phyloP scores from a whole-genome alignment of 2,888 invertebrate genomes.

The Rhodophaea formosa region DNA sequence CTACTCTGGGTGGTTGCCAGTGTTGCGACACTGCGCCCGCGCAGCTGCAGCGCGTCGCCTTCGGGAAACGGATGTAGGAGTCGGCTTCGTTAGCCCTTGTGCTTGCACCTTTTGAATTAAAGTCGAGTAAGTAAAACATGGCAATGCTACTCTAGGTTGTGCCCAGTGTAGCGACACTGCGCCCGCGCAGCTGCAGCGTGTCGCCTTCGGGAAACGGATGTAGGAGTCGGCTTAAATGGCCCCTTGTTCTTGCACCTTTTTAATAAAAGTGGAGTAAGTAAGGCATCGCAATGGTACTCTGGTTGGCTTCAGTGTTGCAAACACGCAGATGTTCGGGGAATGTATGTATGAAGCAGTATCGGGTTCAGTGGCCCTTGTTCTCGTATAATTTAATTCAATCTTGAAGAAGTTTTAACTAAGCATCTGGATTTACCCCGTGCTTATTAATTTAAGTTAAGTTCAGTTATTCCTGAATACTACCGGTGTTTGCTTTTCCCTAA shows the following conservation, averaged over 20 bases:
- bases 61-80: constrained; percentile 61
- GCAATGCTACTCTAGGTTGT: neutral
- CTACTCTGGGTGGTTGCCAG: constrained; percentile 5
- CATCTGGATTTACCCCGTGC: too few species aligned
- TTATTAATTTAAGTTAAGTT: too few species aligned
- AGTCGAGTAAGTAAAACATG: neutral
- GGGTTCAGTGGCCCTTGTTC: too few species aligned
- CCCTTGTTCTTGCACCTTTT: neutral
- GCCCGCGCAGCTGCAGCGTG: constrained; percentile 29
- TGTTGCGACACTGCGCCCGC: constrained; percentile 11
- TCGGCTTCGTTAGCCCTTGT: neutral
- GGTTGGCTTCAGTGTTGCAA: too few species aligned
- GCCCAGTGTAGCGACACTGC: constrained; percentile 1
- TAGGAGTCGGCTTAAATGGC: constrained; percentile 22
- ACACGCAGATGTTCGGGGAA: too few species aligned
- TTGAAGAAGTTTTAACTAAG: too few species aligned
- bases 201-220: constrained; percentile 63
- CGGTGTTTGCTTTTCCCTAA: too few species aligned
- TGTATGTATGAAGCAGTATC: too few species aligned
- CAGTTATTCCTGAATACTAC: too few species aligned
- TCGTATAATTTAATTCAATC: too few species aligned
- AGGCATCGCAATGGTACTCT: too few species aligned
- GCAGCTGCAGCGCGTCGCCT: constrained; percentile 38
- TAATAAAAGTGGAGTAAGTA: neutral
- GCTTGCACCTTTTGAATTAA: neutral